These are phyloP conservation scores for Morone saxatilis DNA, from an alignment of 2,113 vertebrate genomes.

Conservation along the genomic window DNA sequence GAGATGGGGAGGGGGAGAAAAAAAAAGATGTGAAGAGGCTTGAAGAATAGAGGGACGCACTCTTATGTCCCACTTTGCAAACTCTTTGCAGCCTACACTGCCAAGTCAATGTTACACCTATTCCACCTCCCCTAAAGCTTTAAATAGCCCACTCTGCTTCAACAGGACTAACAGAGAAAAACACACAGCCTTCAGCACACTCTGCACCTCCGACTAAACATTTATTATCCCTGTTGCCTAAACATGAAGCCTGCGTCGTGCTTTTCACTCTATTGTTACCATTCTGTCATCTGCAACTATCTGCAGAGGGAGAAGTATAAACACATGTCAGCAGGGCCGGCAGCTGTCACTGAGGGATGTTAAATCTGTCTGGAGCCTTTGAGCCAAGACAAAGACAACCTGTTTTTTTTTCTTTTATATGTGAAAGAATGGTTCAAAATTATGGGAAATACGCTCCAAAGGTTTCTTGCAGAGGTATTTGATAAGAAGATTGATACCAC, in stretches of 20 bases:
- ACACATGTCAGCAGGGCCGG: conserved; percentile 11
- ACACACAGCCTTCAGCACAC: conserved; percentile 48
- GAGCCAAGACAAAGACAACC: not conserved
- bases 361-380: conserved; percentile 1
- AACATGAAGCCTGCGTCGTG: conserved; percentile 22
- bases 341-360: not conserved
- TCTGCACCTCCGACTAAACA: conserved; percentile 37
- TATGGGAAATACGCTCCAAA: not conserved
- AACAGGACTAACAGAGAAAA: conserved; percentile 54
- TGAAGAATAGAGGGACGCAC: conserved; percentile 45
- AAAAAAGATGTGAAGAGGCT: conserved; percentile 20
- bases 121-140: conserved; percentile 69
- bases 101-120: conserved; percentile 75
- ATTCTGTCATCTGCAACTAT: conserved; percentile 26
- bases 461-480: not conserved
- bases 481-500: not conserved
- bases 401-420: not conserved
- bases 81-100: conserved; percentile 71
- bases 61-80: conserved; percentile 80
- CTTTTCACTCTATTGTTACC: conserved; percentile 21
- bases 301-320: conserved; percentile 31
- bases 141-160: conserved; percentile 69
- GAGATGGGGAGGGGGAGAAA: conserved; percentile 15
- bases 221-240: conserved; percentile 53
- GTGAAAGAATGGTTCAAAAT: not conserved